Evolutionary conservation across 2,888 invertebrate genomes (phyloP), one percentile per base, ranked within the genome.

Genomic region (Drosophila sordidula): DNA sequence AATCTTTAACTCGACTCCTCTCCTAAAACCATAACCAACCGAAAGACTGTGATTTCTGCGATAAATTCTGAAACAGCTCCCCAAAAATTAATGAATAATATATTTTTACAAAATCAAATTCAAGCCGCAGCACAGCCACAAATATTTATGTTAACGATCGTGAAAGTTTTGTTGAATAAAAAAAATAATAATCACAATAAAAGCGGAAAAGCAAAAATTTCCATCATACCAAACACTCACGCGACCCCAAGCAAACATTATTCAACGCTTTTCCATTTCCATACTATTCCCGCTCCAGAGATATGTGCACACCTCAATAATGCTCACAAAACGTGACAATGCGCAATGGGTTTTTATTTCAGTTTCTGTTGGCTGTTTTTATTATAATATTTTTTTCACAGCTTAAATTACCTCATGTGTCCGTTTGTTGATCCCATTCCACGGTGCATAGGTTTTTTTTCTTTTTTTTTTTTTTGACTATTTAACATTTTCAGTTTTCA

Each of bases 201-300:
- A 84, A 75, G 78, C 68, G 75, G 82, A 87, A 87, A 86, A 87
- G 72, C 62, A 54, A 67, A 62, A 66, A 72, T 81, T 84, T 78
- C 66, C 81, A 75, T 78, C 55, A 80, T 67, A 69, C 63, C 71
- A 75, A 75, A 55, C 62, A 65, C 46, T 79, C 62, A 63, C 75
- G 56, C 70, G 72, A 80, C 84, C 68, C 69, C 70, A 70, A 75
- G 61, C 58, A 77, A 61, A 80, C 69, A 72, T 72, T 72, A 72
- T 46, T 75, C 58, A 77, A 77, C 68, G 52, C 41, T 75, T 75
- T 75, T 78, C 63, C 74, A 78, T 63, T 67, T 76, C 46, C 76
- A 71, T 52, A 56, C 38, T n/a, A 57, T 26, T 18, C 38, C 39
- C 52, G 4, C 32, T 26, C 36, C 8, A 22, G 12, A 12, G 26